A percentile compares a stretch with the other conserved stretches of the same genome.
Conservation (phyloP, 2,113 vertebrate species). For the Lamprotornis superbus region DNA sequence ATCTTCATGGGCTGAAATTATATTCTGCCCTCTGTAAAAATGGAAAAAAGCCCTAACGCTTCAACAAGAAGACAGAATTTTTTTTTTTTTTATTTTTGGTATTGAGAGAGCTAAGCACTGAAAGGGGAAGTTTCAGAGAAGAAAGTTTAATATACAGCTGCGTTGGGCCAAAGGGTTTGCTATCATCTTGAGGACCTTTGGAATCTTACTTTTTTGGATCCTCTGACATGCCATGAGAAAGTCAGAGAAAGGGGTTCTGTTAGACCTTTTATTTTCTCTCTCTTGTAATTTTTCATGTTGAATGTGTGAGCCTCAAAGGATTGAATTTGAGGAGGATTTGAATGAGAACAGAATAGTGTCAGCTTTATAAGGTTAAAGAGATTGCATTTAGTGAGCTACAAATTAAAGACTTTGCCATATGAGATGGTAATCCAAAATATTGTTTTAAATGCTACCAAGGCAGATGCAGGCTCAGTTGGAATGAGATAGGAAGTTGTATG, state of each 20-base stretch:
- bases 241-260: not conserved
- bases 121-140: not conserved
- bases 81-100: not conserved
- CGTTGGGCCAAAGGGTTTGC: not conserved
- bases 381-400: not conserved
- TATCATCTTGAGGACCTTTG: not conserved
- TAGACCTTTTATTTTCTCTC: not conserved
- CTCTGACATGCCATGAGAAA: not conserved
- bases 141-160: not conserved
- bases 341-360: not conserved
- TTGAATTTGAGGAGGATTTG: not conserved
- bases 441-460: not conserved
- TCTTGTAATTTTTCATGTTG: not conserved
- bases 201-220: not conserved
- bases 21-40: not conserved
- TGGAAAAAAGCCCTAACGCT: not conserved
- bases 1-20: not conserved
- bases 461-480: not conserved
- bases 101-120: not conserved
- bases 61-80: not conserved
- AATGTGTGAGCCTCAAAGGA: not conserved
- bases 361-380: not conserved
- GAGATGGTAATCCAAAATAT: not conserved
- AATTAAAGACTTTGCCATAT: not conserved
- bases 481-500: not conserved